Base-by-base conservation (phyloP, 2,113 vertebrate genomes). In the Dicerorhinus sumatrensis region DNA sequence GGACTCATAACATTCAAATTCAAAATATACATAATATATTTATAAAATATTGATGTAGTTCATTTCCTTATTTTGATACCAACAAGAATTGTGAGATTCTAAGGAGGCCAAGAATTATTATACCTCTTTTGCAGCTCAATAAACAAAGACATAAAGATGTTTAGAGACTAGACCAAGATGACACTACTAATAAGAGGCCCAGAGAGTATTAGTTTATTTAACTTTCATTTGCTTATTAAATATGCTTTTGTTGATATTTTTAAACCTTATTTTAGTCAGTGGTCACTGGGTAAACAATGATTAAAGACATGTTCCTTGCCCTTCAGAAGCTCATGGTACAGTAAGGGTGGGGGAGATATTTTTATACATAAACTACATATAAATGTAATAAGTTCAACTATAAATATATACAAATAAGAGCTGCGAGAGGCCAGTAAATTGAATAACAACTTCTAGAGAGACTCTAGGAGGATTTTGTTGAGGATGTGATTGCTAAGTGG, bases 31-130 rank as follows among this genome's bases (percentile, higher is more conserved):
- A 42, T 42, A 42, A 42, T 42, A 42, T 14, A 63, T 39, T 77
- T 92, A 67, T 42, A 67, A 84, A 94, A 62, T 60, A 65, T 33
- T 75, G 87, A 48, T 94, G 27, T 36, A 89, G 77, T 60, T n/a
- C 21, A 25, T 82, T 92, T 63, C 62, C 21, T 86, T 48, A 89
- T 80, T 92, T 89, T 89, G 73, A 65, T 62, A 27, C 4, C 20
- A 91, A 80, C 33, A 88, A 72, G 4, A 81, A 36, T 18, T 60
- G 0, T 73, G 27, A 56, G 4, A 91, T 73, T 93, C 91, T 81
- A 77, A 89, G 18, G 12, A 54, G 1, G 2, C 1, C 5, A 95
- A 70, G 11, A 73, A 90, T 86, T 82, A 51, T 77, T 58, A 72
- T 33, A 18, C 4, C 5, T 7, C 1, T 51, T 77, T 76, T 63